These are phyloP conservation scores for Microchrysa polita DNA, from an alignment of 2,888 invertebrate genomes.

Conservation along the genomic window DNA sequence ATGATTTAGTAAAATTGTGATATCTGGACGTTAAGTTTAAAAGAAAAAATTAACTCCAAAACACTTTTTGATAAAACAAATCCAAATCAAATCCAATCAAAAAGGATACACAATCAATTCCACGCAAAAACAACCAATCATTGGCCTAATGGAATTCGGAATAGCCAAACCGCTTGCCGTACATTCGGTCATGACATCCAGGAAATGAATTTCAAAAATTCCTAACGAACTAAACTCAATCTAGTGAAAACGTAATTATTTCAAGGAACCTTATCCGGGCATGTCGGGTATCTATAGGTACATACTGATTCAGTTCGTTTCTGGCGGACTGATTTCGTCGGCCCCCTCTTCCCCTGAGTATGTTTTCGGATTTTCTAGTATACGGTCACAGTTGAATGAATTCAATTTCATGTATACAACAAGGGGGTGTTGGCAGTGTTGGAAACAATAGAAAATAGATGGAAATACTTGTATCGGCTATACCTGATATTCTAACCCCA, in stretches of 20 bases:
- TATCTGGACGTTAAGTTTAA: too few species aligned
- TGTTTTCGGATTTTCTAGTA: not conserved
- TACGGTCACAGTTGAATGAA: conserved; percentile 34
- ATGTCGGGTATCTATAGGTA: not conserved
- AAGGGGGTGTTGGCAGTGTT: not conserved
- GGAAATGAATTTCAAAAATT: conserved; percentile 20
- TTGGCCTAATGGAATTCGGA: too few species aligned
- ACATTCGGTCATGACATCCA: not conserved
- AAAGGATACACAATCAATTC: too few species aligned
- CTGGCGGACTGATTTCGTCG: not conserved
- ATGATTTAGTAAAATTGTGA: too few species aligned
- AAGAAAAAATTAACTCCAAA: too few species aligned
- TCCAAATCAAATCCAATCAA: too few species aligned
- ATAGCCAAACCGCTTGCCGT: not conserved
- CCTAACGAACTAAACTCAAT: conserved; percentile 20
- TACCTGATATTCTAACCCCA: not conserved
- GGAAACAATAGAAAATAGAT: conserved; percentile 28
- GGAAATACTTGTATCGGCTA: not conserved
- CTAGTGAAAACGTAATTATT: conserved; percentile 33
- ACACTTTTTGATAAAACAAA: too few species aligned
- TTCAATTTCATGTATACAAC: conserved; percentile 25
- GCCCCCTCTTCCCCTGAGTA: not conserved
- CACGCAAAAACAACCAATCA: too few species aligned
- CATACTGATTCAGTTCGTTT: not conserved
- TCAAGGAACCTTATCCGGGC: conserved; percentile 13